These are phyloP conservation scores for Eulemur rubriventer DNA, from an alignment of 2,797 vertebrate genomes.

Conservation along the genomic window DNA sequence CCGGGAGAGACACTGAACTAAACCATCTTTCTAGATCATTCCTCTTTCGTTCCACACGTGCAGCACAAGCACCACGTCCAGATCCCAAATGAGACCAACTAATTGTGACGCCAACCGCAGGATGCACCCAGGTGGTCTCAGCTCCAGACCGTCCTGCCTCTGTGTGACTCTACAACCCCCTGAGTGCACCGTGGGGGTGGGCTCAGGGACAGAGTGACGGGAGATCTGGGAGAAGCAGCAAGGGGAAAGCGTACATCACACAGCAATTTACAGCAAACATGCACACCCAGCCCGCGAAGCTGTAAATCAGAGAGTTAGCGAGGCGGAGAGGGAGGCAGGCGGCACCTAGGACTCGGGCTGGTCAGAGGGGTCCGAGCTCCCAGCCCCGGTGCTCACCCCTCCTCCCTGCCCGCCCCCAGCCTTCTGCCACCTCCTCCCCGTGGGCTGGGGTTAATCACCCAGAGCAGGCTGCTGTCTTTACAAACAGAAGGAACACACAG, in stretches of 20 bases:
- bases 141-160: background rate
- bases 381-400: too few species aligned
- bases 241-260: background rate
- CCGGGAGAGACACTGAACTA: background rate
- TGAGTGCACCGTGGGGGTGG: background rate
- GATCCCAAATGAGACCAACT: background rate
- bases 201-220: background rate
- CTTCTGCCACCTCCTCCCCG: background rate
- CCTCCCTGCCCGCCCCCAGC: fast-evolving
- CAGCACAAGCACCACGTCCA: background rate
- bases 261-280: background rate
- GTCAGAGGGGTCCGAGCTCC: background rate
- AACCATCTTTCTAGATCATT: background rate
- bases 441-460: background rate
- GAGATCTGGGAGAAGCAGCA: background rate
- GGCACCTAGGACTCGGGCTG: fast-evolving
- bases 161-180: fast-evolving
- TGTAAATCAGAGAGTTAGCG: conserved; percentile 41
- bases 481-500: background rate
- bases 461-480: background rate
- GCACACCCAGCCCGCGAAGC: fast-evolving
- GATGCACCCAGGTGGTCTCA: fast-evolving
- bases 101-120: background rate
- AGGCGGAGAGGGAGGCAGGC: background rate
- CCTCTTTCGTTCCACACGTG: background rate